Percentiles rank a stretch among this genome's conserved stretches.
These are phyloP conservation scores for Aspidoscelis tigris DNA, from an alignment of 2,113 vertebrate species.

Conservation along the genomic window DNA sequence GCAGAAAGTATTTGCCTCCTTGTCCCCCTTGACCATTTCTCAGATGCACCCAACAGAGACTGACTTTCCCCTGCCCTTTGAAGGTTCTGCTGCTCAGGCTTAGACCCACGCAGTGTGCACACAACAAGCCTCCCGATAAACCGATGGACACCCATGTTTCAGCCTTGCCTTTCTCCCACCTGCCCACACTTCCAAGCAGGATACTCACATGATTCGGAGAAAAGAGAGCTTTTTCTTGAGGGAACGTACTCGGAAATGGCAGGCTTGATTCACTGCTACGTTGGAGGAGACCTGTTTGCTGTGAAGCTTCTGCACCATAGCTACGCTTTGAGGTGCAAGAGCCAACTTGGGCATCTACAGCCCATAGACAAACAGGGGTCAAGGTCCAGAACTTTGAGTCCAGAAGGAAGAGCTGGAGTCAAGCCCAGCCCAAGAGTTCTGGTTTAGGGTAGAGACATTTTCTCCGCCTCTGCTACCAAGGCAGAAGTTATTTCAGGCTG, in stretches of 20 bases:
- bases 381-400: accelerated
- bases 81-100: neutral
- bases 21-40: neutral
- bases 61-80: neutral
- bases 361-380: accelerated
- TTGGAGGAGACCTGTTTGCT: slow-evolving; percentile 48
- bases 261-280: slow-evolving; percentile 57
- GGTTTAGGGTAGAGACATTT: too few relatives aligned
- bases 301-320: slow-evolving; percentile 67
- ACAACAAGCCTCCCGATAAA: neutral
- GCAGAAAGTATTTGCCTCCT: neutral
- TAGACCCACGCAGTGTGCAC: neutral
- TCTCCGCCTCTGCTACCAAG: neutral
- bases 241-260: slow-evolving; percentile 59
- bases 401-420: neutral
- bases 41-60: neutral
- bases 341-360: neutral
- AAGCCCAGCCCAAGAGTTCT: neutral
- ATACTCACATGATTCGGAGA: slow-evolving; percentile 70
- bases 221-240: slow-evolving; percentile 76
- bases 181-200: accelerated
- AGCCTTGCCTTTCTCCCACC: neutral
- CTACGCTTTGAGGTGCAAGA: neutral
- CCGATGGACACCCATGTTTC: accelerated
- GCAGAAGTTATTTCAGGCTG: neutral